A percentile compares a stretch with the other conserved stretches of the same genome.
Evolutionary conservation across 2,888 invertebrate genomes (phyloP).

Genomic region (Macaria notata): DNA sequence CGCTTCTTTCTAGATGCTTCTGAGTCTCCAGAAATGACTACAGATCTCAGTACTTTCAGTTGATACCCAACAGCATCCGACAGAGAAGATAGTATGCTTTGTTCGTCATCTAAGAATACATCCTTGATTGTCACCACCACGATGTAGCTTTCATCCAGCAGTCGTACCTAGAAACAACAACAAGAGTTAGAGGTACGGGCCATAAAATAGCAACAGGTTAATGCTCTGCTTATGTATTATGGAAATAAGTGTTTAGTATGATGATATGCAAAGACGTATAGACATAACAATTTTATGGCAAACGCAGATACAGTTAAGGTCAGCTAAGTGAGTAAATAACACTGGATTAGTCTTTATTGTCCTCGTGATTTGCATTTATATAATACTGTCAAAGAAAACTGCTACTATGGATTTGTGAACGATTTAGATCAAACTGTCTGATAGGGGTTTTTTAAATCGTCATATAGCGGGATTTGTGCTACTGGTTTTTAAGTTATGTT

Average conservation of each 20-base stretch:
- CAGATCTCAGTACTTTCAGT: slow-evolving; percentile 64
- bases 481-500: no score
- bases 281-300: slow-evolving; percentile 11
- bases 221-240: slow-evolving; percentile 29
- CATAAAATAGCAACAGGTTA: slow-evolving; percentile 34
- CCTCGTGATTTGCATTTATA: slow-evolving; percentile 17
- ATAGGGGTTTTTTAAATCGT: not conserved
- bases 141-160: slow-evolving; percentile 64
- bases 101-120: slow-evolving; percentile 66
- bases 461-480: no score
- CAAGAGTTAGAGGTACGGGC: slow-evolving; percentile 15
- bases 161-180: slow-evolving; percentile 65
- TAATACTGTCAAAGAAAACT: not conserved
- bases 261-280: slow-evolving; percentile 17
- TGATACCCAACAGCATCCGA: slow-evolving; percentile 61
- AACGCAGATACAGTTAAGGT: slow-evolving; percentile 22
- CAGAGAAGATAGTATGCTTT: slow-evolving; percentile 49
- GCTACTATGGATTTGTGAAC: not conserved
- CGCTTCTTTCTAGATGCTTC: slow-evolving; percentile 41
- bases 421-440: not conserved
- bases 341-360: slow-evolving; percentile 16
- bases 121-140: slow-evolving; percentile 64
- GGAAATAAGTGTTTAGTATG: slow-evolving; percentile 12
- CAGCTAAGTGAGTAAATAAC: slow-evolving; percentile 18
- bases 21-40: slow-evolving; percentile 54